Conservation (phyloP, 2,888 invertebrate species). For the Perdita meconis region DNA sequence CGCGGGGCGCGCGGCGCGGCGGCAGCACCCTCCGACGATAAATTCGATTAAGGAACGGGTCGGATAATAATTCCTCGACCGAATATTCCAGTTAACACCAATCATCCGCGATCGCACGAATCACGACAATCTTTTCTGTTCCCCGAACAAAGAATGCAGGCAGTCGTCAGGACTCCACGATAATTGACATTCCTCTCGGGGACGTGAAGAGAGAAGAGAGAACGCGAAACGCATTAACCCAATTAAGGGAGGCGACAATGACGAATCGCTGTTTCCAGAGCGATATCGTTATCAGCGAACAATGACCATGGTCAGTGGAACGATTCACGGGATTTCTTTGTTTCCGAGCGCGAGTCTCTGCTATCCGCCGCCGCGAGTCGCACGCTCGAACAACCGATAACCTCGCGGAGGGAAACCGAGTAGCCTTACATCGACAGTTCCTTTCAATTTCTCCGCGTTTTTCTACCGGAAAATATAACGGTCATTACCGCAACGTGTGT, state of each 20-base stretch:
- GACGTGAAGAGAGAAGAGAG: background rate
- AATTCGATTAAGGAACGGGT: constrained; percentile 26
- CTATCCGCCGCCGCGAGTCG: background rate
- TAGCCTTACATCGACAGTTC: constrained; percentile 31
- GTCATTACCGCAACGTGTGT: constrained; percentile 46
- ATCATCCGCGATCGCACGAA: constrained; percentile 25
- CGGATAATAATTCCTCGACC: constrained; percentile 13
- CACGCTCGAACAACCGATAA: background rate
- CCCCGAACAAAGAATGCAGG: constrained; percentile 7
- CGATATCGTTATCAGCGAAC: constrained; percentile 60
- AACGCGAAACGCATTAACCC: constrained; percentile 57
- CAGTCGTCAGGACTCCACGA: constrained; percentile 27
- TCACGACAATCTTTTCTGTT: background rate
- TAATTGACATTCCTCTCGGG: constrained; percentile 47
- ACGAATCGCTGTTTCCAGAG: constrained; percentile 50
- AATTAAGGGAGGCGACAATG: constrained; percentile 58
- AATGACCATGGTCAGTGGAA: constrained; percentile 41
- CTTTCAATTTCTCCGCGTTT: constrained; percentile 21
- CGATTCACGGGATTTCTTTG: constrained; percentile 35
- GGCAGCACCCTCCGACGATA: background rate
- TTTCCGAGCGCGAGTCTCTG: background rate
- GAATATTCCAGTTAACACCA: constrained; percentile 6
- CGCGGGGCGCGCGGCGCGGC: no score
- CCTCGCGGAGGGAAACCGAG: background rate
- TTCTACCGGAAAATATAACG: background rate